Base-by-base conservation (phyloP, 2,888 invertebrate genomes). In the Leptinotarsa rubiginosa region DNA sequence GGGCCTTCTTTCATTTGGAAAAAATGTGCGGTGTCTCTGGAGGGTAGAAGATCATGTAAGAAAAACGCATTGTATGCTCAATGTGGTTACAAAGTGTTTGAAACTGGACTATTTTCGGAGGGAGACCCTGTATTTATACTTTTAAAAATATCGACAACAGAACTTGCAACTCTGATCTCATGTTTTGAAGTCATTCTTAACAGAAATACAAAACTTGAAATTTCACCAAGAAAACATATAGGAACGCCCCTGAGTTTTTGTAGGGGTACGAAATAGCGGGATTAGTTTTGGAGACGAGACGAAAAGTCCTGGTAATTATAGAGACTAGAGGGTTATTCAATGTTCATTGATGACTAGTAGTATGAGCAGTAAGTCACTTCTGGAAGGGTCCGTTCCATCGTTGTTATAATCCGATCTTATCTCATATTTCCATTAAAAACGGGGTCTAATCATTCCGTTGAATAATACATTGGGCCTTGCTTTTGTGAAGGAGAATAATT, bases 281-380 rank as follows among this genome's bases (percentile, higher is more conserved):
- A 86, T 87, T 87, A 87, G 82, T 79, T 74, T 83, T 83, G 83
- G 81, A 83, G 83, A 82, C 80, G 78, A 81, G 81, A 83, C 84
- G 85, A 84, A 83, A 85, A 85, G 84, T 83, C 79, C 84, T 80
- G 86, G 86, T 87, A 87, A 87, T 87, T 87, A 87, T 84, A 83
- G 84, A 82, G 83, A 84, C 84, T 85, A 84, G 84, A 83, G 85
- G 86, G 86, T 84, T 85, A 86, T 86, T 87, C 85, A 82, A 85
- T 84, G 84, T 85, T 86, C 86, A 86, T 87, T 86, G 86, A 86
- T 87, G 86, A 85, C 84, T 85, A 83, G 84, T 74, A 79, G 80
- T 80, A 80, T 80, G 72, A 69, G 49, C 74, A 74, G 76, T 76
- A 76, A 78, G 83, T 81, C 81, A 79, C 77, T 78, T 75, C 72